phyloP scores from a whole-genome alignment of 1,140 invertebrate species.

The Zeugodacus cucurbitae region DNA sequence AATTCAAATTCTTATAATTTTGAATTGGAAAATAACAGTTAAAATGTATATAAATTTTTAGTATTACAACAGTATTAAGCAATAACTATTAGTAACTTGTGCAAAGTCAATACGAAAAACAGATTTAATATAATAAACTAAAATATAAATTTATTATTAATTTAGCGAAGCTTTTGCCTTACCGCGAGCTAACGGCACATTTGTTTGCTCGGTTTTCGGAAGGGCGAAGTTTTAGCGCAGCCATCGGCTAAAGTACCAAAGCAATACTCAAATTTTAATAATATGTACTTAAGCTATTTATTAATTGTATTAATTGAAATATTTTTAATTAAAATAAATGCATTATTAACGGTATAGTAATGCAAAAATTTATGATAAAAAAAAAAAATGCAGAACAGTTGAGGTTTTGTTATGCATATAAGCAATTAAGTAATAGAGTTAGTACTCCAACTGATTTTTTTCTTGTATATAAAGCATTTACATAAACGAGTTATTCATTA shows the following conservation, averaged over 20 bases:
- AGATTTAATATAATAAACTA: constrained; percentile 18
- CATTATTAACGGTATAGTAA: not conserved
- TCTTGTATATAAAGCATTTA: not conserved
- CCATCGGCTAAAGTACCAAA: constrained; percentile 66
- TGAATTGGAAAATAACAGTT: not conserved
- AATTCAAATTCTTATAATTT: not conserved
- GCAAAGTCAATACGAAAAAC: constrained; percentile 48
- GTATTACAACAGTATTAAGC: not conserved
- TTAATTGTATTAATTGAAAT: constrained; percentile 16
- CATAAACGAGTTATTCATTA: not conserved
- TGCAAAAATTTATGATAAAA: not conserved
- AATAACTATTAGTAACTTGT: not conserved
- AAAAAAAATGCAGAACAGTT: not conserved
- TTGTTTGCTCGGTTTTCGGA: not conserved
- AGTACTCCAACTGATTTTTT: not conserved
- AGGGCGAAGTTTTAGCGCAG: not conserved
- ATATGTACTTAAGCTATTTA: constrained; percentile 6
- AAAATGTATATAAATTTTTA: not conserved
- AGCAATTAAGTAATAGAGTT: not conserved
- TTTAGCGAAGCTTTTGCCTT: not conserved
- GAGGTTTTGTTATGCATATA: constrained; percentile 9
- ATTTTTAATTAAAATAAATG: not conserved
- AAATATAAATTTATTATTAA: constrained; percentile 46
- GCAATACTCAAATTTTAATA: constrained; percentile 55
- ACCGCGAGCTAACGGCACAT: not conserved